phyloP scores from a whole-genome alignment of 2,888 invertebrate genomes.

The Dinocampus coccinellae region DNA sequence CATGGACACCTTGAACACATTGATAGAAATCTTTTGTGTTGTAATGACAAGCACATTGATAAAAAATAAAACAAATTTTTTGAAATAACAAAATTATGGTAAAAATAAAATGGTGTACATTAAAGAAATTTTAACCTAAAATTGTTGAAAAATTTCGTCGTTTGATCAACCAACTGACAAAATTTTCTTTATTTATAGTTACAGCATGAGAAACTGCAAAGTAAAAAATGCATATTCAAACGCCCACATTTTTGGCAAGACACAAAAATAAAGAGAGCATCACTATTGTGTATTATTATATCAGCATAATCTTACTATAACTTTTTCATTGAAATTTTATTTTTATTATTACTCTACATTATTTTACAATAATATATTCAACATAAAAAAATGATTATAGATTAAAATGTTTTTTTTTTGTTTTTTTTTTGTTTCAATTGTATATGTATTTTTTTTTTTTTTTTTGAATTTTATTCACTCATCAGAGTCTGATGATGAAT shows the following conservation, averaged over 20 bases:
- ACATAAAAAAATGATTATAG: not conserved
- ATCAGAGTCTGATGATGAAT: not conserved
- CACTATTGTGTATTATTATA: not conserved
- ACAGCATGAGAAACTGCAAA: not conserved
- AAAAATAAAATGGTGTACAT: not conserved
- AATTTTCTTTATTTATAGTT: not conserved
- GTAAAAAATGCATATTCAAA: not conserved
- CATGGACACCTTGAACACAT: slow-evolving; percentile 17
- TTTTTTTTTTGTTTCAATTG: not conserved
- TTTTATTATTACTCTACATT: not conserved
- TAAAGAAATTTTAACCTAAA: not conserved
- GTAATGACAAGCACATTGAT: slow-evolving; percentile 10
- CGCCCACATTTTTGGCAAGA: not conserved
- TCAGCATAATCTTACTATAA: not conserved
- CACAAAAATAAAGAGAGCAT: not conserved
- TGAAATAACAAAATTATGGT: not conserved
- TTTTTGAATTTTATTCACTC: not conserved
- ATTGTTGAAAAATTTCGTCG: not conserved
- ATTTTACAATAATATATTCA: not conserved
- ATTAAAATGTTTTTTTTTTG: not conserved
- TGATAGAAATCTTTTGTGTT: slow-evolving; percentile 15
- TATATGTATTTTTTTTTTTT: not conserved
- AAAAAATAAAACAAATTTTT: not conserved
- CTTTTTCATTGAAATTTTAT: not conserved
- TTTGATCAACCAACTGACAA: not conserved